A percentile compares a stretch with the other conserved stretches of the same genome.
Evolutionary conservation across 2,888 invertebrate genomes (phyloP).

Genomic region (Synanthedon myopaeformis): DNA sequence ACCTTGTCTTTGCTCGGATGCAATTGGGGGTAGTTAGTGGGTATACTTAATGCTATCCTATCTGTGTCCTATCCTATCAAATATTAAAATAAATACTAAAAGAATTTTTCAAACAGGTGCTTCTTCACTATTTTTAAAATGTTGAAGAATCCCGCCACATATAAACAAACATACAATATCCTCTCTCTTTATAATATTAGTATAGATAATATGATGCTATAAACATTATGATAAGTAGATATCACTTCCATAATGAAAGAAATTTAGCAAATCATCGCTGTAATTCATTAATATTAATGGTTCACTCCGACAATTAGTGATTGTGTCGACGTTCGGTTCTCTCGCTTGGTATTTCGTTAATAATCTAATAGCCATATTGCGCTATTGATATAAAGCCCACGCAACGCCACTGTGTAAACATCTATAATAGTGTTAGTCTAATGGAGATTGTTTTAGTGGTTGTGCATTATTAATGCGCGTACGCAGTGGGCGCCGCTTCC

Average conservation of each 20-base stretch:
- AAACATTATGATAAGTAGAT: neutral
- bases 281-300: conserved; percentile 26
- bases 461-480: conserved; percentile 68
- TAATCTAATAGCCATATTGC: neutral
- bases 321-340: neutral
- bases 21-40: too few relatives aligned
- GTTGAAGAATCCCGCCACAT: too few relatives aligned
- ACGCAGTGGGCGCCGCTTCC: conserved; percentile 59
- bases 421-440: conserved; percentile 57
- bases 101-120: too few relatives aligned
- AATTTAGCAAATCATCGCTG: conserved; percentile 54
- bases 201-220: conserved; percentile 4
- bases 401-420: conserved; percentile 27
- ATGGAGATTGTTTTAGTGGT: conserved; percentile 66
- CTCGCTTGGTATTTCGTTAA: neutral
- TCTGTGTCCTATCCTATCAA: too few relatives aligned
- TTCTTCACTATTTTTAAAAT: too few relatives aligned
- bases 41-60: too few relatives aligned
- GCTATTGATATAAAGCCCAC: neutral
- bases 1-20: too few relatives aligned
- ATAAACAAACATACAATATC: too few relatives aligned
- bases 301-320: conserved; percentile 16
- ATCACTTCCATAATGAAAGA: conserved; percentile 28
- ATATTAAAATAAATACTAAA: too few relatives aligned
- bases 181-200: too few relatives aligned